Base-by-base conservation (phyloP, 2,113 vertebrate genomes). In the Trichechus manatus region DNA sequence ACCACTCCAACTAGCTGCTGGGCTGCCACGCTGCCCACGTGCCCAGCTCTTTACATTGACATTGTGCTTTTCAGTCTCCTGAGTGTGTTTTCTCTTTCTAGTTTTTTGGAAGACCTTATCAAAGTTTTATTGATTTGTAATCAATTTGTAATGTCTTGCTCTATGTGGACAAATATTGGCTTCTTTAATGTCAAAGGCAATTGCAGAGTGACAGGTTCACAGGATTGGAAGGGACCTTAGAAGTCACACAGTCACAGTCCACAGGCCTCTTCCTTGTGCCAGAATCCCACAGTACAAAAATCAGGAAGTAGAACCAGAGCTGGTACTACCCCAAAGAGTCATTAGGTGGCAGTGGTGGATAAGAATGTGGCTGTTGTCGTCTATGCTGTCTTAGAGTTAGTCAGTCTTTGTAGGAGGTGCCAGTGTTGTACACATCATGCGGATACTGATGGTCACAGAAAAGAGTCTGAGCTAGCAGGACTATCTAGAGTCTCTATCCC, bases 271-370 rank as follows among this genome's bases (percentile, higher is more conserved):
- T 29, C 25, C 42, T 59, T 31, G 61, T 11, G 39, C 25, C 72
- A 31, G 70, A 63, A 66, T 84, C 17, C 39, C 83, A 53, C 23
- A 70, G 19, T 36, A 77, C 10, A 91, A 84, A 95, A 80, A 70
- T 39, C 31, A 22, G 20, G 1, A 47, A 94, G 33, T 14, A 85
- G 61, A 96, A 53, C 25, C 42, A 70, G 68, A 74, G 25, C 3
- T 77, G 6, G 20, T 27, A 66, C 10, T 88, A 86, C 68, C 66
- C 42, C 2, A 61, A 94, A 91, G 25, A 82, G 56, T 44, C 95
- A 64, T 9, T 74, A 94, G 93, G 74, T 91, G 93, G 94, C 93
- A 94, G 89, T 63, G 39, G 78, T 74, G 79, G 61, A 53, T 75
- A 94, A 77, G 78, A 74, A 89, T 75, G 36, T 3, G 74, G n/a